Percentiles rank a stretch among this genome's conserved stretches.
Evolutionary conservation across 2,888 invertebrate species (phyloP).

Genomic region (Orthosia gothica): DNA sequence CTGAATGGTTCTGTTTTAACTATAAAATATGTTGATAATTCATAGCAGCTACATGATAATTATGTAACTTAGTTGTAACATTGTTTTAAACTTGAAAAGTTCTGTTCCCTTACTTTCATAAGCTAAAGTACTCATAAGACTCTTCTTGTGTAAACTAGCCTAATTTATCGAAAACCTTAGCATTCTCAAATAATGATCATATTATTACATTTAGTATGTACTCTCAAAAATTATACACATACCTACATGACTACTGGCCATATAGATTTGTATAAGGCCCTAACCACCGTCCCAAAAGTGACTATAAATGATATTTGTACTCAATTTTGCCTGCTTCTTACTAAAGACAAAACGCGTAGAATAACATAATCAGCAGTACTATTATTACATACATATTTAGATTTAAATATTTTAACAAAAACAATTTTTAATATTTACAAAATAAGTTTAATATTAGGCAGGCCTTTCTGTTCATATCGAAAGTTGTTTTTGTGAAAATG

Average conservation of each 20-base stretch:
- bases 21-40: slow-evolving; percentile 25
- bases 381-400: slow-evolving; percentile 46
- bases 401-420: slow-evolving; percentile 53
- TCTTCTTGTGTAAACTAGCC: slow-evolving; percentile 69
- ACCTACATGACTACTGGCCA: slow-evolving; percentile 46
- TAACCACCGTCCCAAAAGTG: slow-evolving; percentile 61
- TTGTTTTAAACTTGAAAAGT: slow-evolving; percentile 23
- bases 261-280: slow-evolving; percentile 45
- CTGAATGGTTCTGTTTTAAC: slow-evolving; percentile 38
- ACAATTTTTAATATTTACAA: slow-evolving; percentile 49
- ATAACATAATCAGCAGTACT: slow-evolving; percentile 62
- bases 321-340: slow-evolving; percentile 54
- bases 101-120: slow-evolving; percentile 18
- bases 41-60: slow-evolving; percentile 50
- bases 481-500: slow-evolving; percentile 64
- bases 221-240: slow-evolving; percentile 31
- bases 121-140: slow-evolving; percentile 29
- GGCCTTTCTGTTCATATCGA: slow-evolving; percentile 45
- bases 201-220: slow-evolving; percentile 42
- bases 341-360: slow-evolving; percentile 43
- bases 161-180: slow-evolving; percentile 54
- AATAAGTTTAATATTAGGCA: slow-evolving; percentile 25
- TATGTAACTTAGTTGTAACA: slow-evolving; percentile 27
- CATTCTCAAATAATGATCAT: slow-evolving; percentile 55
- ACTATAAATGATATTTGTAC: slow-evolving; percentile 57